Conservation (phyloP, 2,113 vertebrate species). For the Mesitornis unicolor region DNA sequence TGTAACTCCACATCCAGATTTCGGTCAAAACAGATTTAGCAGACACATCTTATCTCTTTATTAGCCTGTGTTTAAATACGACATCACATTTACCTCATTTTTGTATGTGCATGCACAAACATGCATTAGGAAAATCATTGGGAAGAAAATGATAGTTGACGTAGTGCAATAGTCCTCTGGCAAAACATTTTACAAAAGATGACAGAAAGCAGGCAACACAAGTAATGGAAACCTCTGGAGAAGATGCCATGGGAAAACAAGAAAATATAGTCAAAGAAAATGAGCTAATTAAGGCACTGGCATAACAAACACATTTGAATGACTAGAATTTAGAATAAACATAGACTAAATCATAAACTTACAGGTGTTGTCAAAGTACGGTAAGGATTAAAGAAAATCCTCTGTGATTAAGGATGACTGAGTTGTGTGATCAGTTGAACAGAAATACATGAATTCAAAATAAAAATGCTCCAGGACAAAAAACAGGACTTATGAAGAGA, state of each 20-base stretch:
- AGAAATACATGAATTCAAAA: background rate
- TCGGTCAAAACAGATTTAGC: background rate
- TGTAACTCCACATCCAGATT: background rate
- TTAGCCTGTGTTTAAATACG: background rate
- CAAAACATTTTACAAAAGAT: background rate
- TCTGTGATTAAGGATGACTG: background rate
- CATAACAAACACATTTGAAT: background rate
- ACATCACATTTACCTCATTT: background rate
- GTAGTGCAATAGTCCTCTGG: background rate
- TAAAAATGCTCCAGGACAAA: background rate
- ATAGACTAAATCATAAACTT: slow-evolving; percentile 12
- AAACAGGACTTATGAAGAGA: background rate
- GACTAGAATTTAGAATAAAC: background rate
- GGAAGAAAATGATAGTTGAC: background rate
- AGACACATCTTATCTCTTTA: background rate
- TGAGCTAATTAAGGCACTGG: background rate
- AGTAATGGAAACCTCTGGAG: background rate
- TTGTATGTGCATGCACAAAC: background rate
- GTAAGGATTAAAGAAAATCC: background rate
- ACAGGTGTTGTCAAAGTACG: background rate
- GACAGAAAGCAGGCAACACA: background rate
- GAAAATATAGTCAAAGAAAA: background rate
- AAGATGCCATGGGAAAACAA: background rate
- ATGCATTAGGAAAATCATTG: background rate
- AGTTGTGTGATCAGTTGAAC: background rate